These are phyloP conservation scores for Pantherophis guttatus DNA, from an alignment of 2,113 vertebrate genomes.

Conservation along the genomic window DNA sequence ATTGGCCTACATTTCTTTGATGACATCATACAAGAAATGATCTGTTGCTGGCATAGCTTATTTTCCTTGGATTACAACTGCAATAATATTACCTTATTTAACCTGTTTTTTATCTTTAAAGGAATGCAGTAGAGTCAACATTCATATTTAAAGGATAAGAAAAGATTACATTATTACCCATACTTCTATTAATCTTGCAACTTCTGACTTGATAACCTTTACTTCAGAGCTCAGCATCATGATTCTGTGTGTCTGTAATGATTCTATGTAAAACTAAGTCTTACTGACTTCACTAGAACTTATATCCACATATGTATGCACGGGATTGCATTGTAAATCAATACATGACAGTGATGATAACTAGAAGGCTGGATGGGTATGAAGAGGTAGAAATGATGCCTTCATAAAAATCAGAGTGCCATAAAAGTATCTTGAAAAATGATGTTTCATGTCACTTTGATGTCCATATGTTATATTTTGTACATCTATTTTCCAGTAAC, in stretches of 20 bases:
- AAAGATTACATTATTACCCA: conserved; percentile 13
- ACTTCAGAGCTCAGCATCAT: conserved; percentile 51
- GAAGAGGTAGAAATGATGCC: neutral
- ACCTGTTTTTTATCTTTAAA: neutral
- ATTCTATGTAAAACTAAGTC: neutral
- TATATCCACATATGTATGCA: neutral
- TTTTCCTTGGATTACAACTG: conserved; percentile 40
- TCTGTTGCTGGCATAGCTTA: neutral
- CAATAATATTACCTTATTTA: conserved; percentile 50
- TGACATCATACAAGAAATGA: conserved; percentile 6
- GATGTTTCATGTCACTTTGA: conserved; percentile 23
- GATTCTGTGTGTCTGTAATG: neutral
- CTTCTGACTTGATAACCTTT: conserved; percentile 61
- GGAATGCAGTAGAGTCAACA: conserved; percentile 17
- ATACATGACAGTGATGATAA: conserved; percentile 55
- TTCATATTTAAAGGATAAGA: conserved; percentile 32
- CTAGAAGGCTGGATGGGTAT: neutral
- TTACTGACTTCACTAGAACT: neutral
- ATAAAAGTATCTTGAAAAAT: conserved; percentile 47
- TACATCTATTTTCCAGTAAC: conserved; percentile 61
- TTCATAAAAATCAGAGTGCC: conserved; percentile 42
- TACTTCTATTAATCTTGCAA: conserved; percentile 42
- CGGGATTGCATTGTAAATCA: conserved; percentile 29
- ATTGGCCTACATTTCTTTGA: neutral
- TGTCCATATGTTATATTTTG: conserved; percentile 47